Evolutionary conservation across 1,140 invertebrate genomes (phyloP).

Genomic region (Cyrtorhinus lividipennis): DNA sequence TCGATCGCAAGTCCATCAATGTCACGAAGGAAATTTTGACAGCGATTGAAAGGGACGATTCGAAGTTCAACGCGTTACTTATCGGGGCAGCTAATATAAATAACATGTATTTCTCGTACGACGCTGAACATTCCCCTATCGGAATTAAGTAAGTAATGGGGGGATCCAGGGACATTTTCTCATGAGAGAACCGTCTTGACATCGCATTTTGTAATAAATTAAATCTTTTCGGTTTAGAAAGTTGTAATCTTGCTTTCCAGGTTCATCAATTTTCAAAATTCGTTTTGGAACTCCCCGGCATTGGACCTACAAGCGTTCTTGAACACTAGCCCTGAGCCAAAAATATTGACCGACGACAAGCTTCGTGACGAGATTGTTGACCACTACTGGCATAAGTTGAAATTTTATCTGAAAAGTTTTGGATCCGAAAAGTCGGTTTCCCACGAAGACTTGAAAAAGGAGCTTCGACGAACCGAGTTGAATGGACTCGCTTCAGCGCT

Average conservation of each 20-base stretch:
- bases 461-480: conserved; percentile 2
- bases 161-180: neutral
- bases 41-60: neutral
- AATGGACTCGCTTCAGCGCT: neutral
- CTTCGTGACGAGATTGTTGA: neutral
- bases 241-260: conserved; percentile 1
- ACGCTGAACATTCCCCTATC: neutral
- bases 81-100: neutral
- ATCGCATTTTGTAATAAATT: neutral
- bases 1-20: neutral
- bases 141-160: neutral
- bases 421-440: neutral
- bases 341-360: neutral
- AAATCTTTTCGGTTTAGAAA: neutral
- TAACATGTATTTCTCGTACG: neutral
- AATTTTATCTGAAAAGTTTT: neutral
- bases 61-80: neutral
- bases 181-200: neutral
- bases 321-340: conserved; percentile 17
- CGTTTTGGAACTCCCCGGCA: conserved; percentile 20
- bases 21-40: neutral
- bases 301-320: conserved; percentile 24
- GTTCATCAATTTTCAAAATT: conserved; percentile 24
- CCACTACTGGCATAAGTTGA: neutral
- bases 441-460: neutral